A percentile compares a stretch with the other conserved stretches of the same genome.
These are phyloP conservation scores for Oedothorax gibbosus DNA, from an alignment of 1,140 invertebrate genomes.

Conservation along the genomic window DNA sequence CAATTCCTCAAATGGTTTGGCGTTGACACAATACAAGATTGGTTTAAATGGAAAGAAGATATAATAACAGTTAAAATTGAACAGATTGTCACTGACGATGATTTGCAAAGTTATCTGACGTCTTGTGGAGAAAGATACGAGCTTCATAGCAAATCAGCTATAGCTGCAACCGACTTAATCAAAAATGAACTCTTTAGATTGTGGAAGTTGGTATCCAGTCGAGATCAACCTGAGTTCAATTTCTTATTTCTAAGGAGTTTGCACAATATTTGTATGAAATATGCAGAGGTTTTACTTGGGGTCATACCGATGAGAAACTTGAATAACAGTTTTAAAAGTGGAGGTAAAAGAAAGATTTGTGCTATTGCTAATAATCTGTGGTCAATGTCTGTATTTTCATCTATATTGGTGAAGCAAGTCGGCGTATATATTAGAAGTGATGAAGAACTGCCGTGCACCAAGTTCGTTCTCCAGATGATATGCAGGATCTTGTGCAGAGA, in stretches of 20 bases:
- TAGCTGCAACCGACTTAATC: constrained; percentile 1
- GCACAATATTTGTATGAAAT: constrained; percentile 29
- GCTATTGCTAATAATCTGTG: constrained; percentile 36
- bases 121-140: constrained; percentile 12
- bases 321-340: not conserved
- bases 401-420: not conserved
- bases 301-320: not conserved
- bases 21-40: not conserved
- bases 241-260: not conserved
- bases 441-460: not conserved
- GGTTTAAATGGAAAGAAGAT: constrained; percentile 28
- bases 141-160: constrained; percentile 17
- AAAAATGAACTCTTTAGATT: constrained; percentile 4
- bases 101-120: constrained; percentile 8
- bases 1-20: constrained; percentile 21
- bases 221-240: not conserved
- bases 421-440: not conserved
- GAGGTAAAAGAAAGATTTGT: constrained; percentile 13
- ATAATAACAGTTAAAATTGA: not conserved
- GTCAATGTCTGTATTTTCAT: constrained; percentile 27
- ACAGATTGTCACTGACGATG: not conserved
- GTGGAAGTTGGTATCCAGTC: constrained; percentile 11
- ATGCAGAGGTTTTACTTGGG: not conserved
- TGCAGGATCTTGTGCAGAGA: constrained; percentile 15
- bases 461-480: constrained; percentile 3